Evolutionary conservation across 2,797 vertebrate genomes (phyloP), one percentile per base, ranked within the genome.

Genomic region (Pangasius mekongensis): DNA sequence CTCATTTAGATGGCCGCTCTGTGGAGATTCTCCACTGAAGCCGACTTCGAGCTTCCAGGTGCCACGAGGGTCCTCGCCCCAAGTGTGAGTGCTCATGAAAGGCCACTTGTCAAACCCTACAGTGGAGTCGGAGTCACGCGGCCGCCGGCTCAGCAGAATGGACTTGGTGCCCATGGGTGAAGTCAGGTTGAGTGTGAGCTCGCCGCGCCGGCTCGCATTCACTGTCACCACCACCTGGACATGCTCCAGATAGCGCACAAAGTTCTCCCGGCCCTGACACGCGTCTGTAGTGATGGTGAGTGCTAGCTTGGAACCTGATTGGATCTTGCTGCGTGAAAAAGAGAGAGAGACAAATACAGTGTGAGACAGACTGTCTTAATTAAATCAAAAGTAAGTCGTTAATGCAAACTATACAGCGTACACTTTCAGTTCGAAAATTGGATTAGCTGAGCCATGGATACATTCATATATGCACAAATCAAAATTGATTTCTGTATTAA

Each of bases 51-150:
- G 95, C 87, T 96, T 95, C 99, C 99, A 99, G 93, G 96, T 97
- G 87, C 99, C 99, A 30, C 98, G 96, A 36, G 99, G 98, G 76
- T 99, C 98, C 94, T 99, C 99, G n/a, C 99, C 99, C 99, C 99
- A 99, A 7, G 98, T 98, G 94, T 99, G 99, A 39, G 97, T 98
- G 88, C 98, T 99, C 99, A 99, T 99, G 95, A 99, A 99, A 93
- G 99, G 99, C 99, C 99, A 99, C 91, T 99, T 99, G 96, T 99
- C 98, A 86, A 99, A 99, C 92, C 99, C 99, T 94, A 99, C 99
- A 92, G 98, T 99, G 93, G 97, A 94, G 94, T 99, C 98, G 0
- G 98, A 97, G 58, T 99, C 99, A 11, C 98, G 97, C 1, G 99
- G 98, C 64, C 98, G 96, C 43, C 97, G 96, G 94, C 99, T 99